Conservation (phyloP, 2,888 invertebrate genomes). For the Polyploca ridens region DNA sequence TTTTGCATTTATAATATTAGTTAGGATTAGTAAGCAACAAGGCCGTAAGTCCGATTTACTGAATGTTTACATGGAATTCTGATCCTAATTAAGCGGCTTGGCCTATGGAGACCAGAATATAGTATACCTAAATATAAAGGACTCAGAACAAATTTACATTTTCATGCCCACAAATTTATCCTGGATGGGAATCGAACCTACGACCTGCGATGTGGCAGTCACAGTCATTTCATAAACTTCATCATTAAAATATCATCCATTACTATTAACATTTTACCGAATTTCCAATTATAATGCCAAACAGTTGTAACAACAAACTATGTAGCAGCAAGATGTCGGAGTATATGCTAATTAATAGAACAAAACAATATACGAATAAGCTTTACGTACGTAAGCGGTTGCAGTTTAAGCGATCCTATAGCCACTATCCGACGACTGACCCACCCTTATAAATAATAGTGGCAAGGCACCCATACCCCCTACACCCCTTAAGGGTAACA, state of each 20-base stretch:
- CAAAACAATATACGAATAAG: slow-evolving; percentile 71
- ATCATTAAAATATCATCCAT: not conserved
- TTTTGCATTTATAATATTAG: no score
- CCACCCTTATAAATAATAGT: slow-evolving; percentile 84
- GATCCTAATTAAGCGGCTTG: no score
- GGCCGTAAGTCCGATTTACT: no score
- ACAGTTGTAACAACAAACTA: not conserved
- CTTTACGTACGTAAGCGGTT: slow-evolving; percentile 62
- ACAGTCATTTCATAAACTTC: no score
- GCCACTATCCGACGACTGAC: slow-evolving; percentile 76
- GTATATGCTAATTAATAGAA: slow-evolving; percentile 63
- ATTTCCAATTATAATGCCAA: not conserved
- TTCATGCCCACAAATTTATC: no score
- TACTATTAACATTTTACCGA: not conserved
- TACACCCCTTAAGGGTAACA: slow-evolving; percentile 72
- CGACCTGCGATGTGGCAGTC: no score
- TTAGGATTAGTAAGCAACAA: no score
- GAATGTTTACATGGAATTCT: no score
- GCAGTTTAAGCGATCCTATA: slow-evolving; percentile 55
- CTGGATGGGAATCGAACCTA: no score
- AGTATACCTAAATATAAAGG: no score
- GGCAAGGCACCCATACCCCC: slow-evolving; percentile 73
- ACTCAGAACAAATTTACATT: no score
- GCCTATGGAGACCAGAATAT: no score
- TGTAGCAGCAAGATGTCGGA: slow-evolving; percentile 11